Percentiles rank a stretch among this genome's conserved stretches.
Conservation (phyloP, 2,797 vertebrate species). For the Loriculus beryllinus region DNA sequence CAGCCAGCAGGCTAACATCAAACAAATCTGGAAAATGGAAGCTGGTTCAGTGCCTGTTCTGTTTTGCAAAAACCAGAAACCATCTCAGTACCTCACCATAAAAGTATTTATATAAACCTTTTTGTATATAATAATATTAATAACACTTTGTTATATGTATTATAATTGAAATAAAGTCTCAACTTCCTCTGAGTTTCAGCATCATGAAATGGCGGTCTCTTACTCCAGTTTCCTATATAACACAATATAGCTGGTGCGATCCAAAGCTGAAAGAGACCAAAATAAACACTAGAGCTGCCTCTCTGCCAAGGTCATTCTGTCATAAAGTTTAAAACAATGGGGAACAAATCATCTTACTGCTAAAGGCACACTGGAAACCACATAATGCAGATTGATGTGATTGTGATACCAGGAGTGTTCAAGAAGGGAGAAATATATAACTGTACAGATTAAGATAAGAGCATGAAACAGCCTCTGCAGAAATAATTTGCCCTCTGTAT, state of each 20-base stretch:
- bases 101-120: not conserved
- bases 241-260: slow-evolving; percentile 20
- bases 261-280: not conserved
- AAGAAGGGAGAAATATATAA: not conserved
- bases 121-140: not conserved
- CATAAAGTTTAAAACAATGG: slow-evolving; percentile 19
- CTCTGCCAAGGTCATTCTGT: slow-evolving; percentile 10
- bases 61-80: not conserved
- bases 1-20: not conserved
- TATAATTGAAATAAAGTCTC: not conserved
- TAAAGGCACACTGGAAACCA: not conserved
- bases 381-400: not conserved
- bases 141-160: not conserved
- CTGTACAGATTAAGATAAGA: not conserved
- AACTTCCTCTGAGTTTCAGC: slow-evolving; percentile 1
- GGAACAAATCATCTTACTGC: not conserved
- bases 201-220: not conserved
- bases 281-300: not conserved
- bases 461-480: not conserved
- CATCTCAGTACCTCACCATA: not conserved
- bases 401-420: not conserved
- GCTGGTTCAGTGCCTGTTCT: not conserved
- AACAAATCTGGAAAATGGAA: not conserved
- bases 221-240: not conserved
- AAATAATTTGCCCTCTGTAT: not conserved